Base-by-base conservation (phyloP, 2,888 invertebrate species). In the Apamea crenata region DNA sequence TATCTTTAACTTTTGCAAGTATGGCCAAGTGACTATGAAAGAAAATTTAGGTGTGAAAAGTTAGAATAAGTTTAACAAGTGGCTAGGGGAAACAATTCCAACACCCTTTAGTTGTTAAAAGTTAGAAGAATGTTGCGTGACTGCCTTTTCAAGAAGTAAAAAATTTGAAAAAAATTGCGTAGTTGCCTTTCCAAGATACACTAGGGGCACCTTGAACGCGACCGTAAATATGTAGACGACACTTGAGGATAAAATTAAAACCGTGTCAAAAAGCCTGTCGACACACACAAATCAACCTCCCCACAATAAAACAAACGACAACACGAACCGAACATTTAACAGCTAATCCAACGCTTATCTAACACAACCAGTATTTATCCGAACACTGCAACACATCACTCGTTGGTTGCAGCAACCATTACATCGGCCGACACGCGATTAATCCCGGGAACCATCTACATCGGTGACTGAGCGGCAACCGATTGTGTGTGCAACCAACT, bases 401-500 rank as follows among this genome's bases (percentile, higher is more conserved):
- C 87, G 82, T 76, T 71, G 87, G 83, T 86, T 84, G 82, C 85
- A 50, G 72, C 74, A 80, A 83, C 89, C 86, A 85, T 86, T 87
- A 87, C 87, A 82, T 59, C 50, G 69, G 44, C 68, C 72, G 85
- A 82, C 82, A 74, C 63, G 78, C 82, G 36, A 88, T 89, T 89
- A 87, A 88, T 88, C 87, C 83, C 70, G 59, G 70, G n/a, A 82
- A 82, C 85, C 84, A 79, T 83, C 88, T 86, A 87, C 88, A 77
- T 74, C 82, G 83, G 83, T 87, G 84, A 86, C 85, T 78, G 85
- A 88, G 72, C 84, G 77, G 79, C 80, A 84, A 81, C 85, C 88
- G 84, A 88, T 89, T 83, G 85, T 87, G 87, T 90, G 88, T 85
- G 85, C 78, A 89, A 91, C 91, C 90, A 87, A 89, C 92, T 91